A percentile compares a stretch with the other conserved stretches of the same genome.
These are phyloP conservation scores for Scleropages formosus DNA, from an alignment of 2,797 vertebrate genomes.

Conservation along the genomic window DNA sequence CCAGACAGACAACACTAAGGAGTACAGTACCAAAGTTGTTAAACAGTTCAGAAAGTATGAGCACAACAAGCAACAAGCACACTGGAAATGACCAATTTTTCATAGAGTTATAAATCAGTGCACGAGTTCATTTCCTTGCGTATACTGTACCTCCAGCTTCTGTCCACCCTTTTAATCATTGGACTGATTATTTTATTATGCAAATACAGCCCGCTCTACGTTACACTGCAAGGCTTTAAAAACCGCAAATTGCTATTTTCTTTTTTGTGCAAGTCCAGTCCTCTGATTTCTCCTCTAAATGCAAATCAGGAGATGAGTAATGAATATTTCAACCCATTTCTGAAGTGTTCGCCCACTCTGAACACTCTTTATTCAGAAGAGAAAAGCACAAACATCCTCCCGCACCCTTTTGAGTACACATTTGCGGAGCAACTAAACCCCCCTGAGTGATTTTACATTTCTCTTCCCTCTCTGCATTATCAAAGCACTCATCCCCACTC, in stretches of 20 bases:
- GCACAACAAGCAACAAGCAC: background rate
- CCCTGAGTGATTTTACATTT: constrained; percentile 46
- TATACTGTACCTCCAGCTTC: constrained; percentile 53
- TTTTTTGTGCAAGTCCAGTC: constrained; percentile 38
- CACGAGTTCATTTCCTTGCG: constrained; percentile 27
- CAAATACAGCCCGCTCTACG: constrained; percentile 47
- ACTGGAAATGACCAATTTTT: background rate
- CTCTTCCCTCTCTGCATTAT: constrained; percentile 39
- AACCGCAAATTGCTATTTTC: constrained; percentile 17
- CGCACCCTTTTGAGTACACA: constrained; percentile 24
- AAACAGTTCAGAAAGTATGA: background rate
- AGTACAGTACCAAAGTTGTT: background rate
- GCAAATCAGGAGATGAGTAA: constrained; percentile 36
- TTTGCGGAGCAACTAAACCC: constrained; percentile 39
- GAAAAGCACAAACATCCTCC: constrained; percentile 44
- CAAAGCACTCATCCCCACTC: constrained; percentile 38
- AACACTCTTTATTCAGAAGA: constrained; percentile 43
- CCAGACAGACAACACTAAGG: too few relatives aligned
- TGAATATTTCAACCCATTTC: constrained; percentile 38
- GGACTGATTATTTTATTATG: constrained; percentile 58
- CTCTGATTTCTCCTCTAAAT: constrained; percentile 46
- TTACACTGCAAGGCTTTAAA: constrained; percentile 30
- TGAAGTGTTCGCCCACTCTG: constrained; percentile 38
- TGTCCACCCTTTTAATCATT: constrained; percentile 56
- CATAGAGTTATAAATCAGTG: background rate